Evolutionary conservation across 2,888 invertebrate genomes (phyloP).

Genomic region (Entomobrya proxima): DNA sequence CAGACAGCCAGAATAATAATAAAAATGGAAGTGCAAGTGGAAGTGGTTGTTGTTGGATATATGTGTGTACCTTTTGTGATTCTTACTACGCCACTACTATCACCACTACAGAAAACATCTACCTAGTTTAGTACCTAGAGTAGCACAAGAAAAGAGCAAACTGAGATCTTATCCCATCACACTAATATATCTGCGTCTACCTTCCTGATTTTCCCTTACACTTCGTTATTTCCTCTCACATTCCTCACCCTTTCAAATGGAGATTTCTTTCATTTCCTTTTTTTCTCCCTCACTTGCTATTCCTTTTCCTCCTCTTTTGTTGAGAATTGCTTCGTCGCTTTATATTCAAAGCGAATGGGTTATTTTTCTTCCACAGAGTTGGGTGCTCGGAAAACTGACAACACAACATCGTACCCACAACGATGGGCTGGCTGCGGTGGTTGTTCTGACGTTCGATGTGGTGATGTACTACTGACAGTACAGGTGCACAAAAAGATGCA

Average conservation of each 20-base stretch:
- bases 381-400: constrained; percentile 22
- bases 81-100: too few relatives aligned
- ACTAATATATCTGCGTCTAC: constrained; percentile 64
- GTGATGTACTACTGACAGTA: background rate
- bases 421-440: background rate
- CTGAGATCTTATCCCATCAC: constrained; percentile 62
- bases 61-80: background rate
- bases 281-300: constrained; percentile 37
- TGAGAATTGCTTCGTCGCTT: constrained; percentile 23
- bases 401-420: background rate
- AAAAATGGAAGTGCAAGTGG: constrained; percentile 34
- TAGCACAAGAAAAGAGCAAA: constrained; percentile 29
- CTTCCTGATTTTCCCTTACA: constrained; percentile 59
- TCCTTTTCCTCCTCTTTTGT: constrained; percentile 19
- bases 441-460: background rate
- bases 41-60: background rate
- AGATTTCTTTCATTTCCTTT: constrained; percentile 71
- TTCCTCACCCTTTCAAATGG: constrained; percentile 68
- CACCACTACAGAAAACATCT: background rate
- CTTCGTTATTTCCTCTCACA: constrained; percentile 67
- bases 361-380: constrained; percentile 33
- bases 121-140: background rate
- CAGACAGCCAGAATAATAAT: constrained; percentile 52
- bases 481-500: background rate
- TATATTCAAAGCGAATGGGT: constrained; percentile 21